Evolutionary conservation across 2,113 vertebrate genomes (phyloP).

Genomic region (Todiramphus saurophagus): DNA sequence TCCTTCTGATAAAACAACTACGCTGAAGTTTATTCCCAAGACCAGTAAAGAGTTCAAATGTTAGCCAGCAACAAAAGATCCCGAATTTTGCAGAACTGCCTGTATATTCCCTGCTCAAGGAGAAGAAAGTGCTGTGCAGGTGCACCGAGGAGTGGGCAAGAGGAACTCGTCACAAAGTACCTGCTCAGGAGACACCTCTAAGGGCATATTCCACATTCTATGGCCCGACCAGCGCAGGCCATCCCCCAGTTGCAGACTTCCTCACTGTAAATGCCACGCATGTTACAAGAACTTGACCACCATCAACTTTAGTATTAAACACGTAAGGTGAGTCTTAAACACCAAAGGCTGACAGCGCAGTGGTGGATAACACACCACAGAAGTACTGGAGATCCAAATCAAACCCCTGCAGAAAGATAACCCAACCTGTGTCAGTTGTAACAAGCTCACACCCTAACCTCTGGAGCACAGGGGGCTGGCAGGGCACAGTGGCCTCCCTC

Average conservation of each 20-base stretch:
- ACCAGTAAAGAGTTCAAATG: background rate
- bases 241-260: too few relatives aligned
- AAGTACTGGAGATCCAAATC: background rate
- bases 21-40: background rate
- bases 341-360: background rate
- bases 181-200: fast-evolving
- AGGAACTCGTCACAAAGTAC: background rate
- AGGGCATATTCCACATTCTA: background rate
- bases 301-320: background rate
- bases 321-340: background rate
- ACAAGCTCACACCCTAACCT: background rate
- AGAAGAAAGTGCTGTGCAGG: background rate
- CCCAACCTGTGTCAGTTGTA: background rate
- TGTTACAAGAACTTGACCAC: background rate
- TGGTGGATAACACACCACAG: background rate
- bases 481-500: background rate
- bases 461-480: fast-evolving
- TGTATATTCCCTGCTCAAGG: background rate
- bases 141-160: background rate
- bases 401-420: background rate
- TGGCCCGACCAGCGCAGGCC: background rate
- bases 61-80: background rate
- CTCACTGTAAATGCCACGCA: background rate
- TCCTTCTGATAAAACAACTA: background rate
- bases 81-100: background rate